Conservation (phyloP, 2,888 invertebrate species). For the Stenurella melanura region DNA sequence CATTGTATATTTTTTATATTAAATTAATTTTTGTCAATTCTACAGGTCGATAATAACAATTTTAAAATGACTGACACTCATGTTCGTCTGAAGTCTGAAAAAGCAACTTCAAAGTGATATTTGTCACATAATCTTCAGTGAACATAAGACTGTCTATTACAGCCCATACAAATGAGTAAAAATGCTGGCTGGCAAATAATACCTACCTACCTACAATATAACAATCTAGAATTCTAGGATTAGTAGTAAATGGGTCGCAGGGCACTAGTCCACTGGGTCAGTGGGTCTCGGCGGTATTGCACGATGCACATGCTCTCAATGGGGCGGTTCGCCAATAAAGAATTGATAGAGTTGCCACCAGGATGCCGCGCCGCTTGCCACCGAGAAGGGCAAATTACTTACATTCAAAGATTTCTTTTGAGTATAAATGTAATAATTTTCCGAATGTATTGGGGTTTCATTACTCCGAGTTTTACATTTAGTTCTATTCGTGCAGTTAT, state of each 20-base stretch:
- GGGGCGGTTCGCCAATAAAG: slow-evolving; percentile 29
- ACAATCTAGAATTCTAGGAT: slow-evolving; percentile 31
- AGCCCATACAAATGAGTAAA: background rate
- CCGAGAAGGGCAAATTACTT: slow-evolving; percentile 16
- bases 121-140: background rate
- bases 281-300: slow-evolving; percentile 36
- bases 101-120: background rate
- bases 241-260: slow-evolving; percentile 36
- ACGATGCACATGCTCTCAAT: slow-evolving; percentile 34
- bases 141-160: background rate
- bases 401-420: background rate
- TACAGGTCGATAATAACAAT: too few relatives aligned
- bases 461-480: background rate
- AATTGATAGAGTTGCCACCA: slow-evolving; percentile 29
- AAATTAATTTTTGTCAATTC: too few relatives aligned
- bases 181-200: background rate
- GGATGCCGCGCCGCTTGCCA: slow-evolving; percentile 6
- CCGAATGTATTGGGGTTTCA: background rate
- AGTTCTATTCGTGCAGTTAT: background rate
- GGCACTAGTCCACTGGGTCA: slow-evolving; percentile 43
- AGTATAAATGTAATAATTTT: background rate
- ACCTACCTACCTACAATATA: slow-evolving; percentile 12
- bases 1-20: too few relatives aligned
- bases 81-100: background rate
- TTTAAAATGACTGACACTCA: too few relatives aligned